A percentile compares a stretch with the other conserved stretches of the same genome.
Evolutionary conservation across 2,113 vertebrate species (phyloP).

Genomic region (Hemibagrus wyckioides): DNA sequence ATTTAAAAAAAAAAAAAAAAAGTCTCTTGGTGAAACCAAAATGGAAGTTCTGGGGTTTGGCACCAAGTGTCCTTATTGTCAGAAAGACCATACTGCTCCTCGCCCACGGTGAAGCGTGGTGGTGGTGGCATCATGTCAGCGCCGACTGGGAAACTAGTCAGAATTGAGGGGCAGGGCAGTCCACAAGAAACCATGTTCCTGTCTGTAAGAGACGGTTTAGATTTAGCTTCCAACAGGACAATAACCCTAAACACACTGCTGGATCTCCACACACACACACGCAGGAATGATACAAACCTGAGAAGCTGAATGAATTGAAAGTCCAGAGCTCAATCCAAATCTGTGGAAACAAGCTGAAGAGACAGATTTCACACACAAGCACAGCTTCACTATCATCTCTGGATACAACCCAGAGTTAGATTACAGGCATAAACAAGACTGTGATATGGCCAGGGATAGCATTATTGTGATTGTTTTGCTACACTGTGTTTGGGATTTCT

Average conservation of each 20-base stretch:
- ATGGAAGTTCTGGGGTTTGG: not conserved
- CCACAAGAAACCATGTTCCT: not conserved
- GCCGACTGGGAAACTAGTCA: not conserved
- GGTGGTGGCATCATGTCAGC: not conserved
- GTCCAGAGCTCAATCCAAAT: not conserved
- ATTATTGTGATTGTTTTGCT: not conserved
- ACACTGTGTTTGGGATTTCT: too few species aligned
- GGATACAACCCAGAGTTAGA: too few species aligned
- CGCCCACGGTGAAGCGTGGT: not conserved
- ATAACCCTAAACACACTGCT: not conserved
- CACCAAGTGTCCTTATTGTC: not conserved
- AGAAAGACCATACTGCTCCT: not conserved
- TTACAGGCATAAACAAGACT: not conserved
- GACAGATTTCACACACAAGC: not conserved
- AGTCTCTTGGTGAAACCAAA: not conserved
- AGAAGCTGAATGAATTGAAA: too few species aligned
- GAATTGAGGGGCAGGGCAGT: not conserved
- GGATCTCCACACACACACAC: too few species aligned
- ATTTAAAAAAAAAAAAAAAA: not conserved
- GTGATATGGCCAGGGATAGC: not conserved
- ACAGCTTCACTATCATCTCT: not conserved
- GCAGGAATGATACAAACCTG: too few species aligned
- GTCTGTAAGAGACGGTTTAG: not conserved
- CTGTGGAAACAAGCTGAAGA: not conserved
- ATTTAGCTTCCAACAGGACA: not conserved